Evolutionary conservation across 2,113 vertebrate genomes (phyloP).

Genomic region (Ammodytes marinus): DNA sequence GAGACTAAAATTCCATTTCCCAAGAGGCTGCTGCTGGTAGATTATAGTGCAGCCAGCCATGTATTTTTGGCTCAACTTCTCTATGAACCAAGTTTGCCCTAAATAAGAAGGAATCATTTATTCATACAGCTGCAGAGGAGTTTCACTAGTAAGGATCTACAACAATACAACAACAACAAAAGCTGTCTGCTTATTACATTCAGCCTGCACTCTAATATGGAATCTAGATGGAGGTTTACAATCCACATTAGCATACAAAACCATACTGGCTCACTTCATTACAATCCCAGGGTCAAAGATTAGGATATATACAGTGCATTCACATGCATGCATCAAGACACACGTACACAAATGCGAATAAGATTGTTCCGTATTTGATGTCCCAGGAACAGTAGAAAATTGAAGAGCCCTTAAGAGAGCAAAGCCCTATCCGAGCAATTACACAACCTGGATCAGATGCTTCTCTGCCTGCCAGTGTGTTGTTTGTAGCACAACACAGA

Average conservation of each 20-base stretch:
- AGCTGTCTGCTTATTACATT: conserved; percentile 36
- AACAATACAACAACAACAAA: background rate
- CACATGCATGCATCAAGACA: conserved; percentile 30
- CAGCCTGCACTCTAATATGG: conserved; percentile 12
- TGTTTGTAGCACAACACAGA: conserved; percentile 62
- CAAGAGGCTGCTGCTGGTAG: conserved; percentile 25
- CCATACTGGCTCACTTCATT: conserved; percentile 47
- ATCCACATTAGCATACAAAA: conserved; percentile 58
- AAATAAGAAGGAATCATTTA: conserved; percentile 61
- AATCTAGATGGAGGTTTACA: conserved; percentile 45
- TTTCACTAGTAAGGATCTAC: conserved; percentile 26
- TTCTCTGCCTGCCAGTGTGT: conserved; percentile 49
- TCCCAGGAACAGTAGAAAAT: conserved; percentile 47
- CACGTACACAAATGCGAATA: conserved; percentile 34
- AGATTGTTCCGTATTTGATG: conserved; percentile 52
- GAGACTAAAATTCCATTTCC: conserved; percentile 44
- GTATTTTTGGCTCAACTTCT: conserved; percentile 41
- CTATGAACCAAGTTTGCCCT: conserved; percentile 43
- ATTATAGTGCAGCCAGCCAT: conserved; percentile 36
- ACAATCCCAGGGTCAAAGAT: conserved; percentile 51
- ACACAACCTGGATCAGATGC: conserved; percentile 61
- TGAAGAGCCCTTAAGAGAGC: conserved; percentile 65
- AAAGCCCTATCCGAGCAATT: conserved; percentile 49
- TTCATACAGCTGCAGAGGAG: conserved; percentile 44
- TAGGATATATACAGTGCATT: conserved; percentile 16